A percentile compares a stretch with the other conserved stretches of the same genome.
Conservation (phyloP, 2,797 vertebrate species). For the Spondyliosoma cantharus region DNA sequence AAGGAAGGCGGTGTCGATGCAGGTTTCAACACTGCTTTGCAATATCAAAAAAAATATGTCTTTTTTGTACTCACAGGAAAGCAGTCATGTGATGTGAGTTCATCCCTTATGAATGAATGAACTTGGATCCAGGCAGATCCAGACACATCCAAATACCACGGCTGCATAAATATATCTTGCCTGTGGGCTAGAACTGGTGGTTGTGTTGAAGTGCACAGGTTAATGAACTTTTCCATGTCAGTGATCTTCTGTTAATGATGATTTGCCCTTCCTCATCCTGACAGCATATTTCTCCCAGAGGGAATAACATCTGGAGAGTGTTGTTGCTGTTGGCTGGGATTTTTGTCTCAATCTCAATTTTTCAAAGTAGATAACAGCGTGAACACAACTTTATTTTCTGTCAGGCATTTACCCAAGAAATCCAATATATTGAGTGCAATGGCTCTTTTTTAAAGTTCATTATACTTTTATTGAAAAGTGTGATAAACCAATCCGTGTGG, state of each 20-base stretch:
- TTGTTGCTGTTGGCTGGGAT: slow-evolving; percentile 39
- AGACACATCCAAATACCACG: slow-evolving; percentile 32
- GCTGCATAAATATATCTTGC: not conserved
- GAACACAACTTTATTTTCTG: not conserved
- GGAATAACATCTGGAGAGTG: slow-evolving; percentile 37
- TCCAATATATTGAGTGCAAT: not conserved
- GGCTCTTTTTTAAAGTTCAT: not conserved
- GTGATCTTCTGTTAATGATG: slow-evolving; percentile 18
- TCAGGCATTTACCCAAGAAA: not conserved
- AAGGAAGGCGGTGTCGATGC: too few species aligned
- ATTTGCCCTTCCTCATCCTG: not conserved
- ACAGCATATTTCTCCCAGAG: slow-evolving; percentile 1
- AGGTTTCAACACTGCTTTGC: not conserved
- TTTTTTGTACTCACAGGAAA: not conserved
- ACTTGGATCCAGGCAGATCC: slow-evolving; percentile 17
- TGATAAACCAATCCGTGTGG: not conserved
- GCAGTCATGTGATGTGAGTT: not conserved
- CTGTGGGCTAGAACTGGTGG: not conserved
- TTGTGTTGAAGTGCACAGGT: not conserved
- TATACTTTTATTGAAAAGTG: not conserved
- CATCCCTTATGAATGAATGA: not conserved
- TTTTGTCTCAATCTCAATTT: slow-evolving; percentile 11
- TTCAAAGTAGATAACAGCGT: slow-evolving; percentile 20
- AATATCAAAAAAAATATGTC: not conserved
- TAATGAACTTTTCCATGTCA: slow-evolving; percentile 36